Evolutionary conservation across 35 echinoderm and acorn worm genomes (phyloP).

Genomic region (Diadema setosum): DNA sequence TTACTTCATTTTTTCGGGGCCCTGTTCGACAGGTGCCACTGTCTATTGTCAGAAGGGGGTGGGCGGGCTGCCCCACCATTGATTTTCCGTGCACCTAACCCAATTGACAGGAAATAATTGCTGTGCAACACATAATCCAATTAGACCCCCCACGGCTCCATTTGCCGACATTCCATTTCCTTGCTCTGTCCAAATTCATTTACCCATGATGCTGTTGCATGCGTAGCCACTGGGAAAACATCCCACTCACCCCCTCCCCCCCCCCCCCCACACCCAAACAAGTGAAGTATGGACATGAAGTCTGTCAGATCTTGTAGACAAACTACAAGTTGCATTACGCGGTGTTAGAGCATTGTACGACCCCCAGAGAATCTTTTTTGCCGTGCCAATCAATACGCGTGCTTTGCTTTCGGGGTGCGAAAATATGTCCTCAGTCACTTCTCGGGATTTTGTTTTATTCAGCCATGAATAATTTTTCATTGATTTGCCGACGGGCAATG

Average conservation of each 20-base stretch:
- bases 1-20: background rate
- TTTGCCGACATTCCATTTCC: constrained; percentile 22
- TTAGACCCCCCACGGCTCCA: constrained; percentile 2
- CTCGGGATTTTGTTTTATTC: background rate
- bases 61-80: background rate
- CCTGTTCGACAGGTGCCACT: background rate
- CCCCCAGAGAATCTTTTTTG: background rate
- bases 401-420: background rate
- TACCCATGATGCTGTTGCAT: background rate
- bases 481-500: background rate
- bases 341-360: background rate
- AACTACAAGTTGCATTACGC: background rate
- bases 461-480: constrained; percentile 23
- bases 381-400: background rate
- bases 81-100: background rate
- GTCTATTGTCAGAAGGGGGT: background rate
- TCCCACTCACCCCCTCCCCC: background rate
- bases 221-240: constrained; percentile 3
- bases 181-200: constrained; percentile 10
- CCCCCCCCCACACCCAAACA: too few species aligned
- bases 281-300: background rate
- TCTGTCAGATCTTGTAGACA: background rate
- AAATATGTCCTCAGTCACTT: constrained; percentile 11
- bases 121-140: constrained; percentile 18
- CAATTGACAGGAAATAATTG: constrained; percentile 35